phyloP scores from a whole-genome alignment of 2,888 invertebrate species.

The Antheraea yamamai region DNA sequence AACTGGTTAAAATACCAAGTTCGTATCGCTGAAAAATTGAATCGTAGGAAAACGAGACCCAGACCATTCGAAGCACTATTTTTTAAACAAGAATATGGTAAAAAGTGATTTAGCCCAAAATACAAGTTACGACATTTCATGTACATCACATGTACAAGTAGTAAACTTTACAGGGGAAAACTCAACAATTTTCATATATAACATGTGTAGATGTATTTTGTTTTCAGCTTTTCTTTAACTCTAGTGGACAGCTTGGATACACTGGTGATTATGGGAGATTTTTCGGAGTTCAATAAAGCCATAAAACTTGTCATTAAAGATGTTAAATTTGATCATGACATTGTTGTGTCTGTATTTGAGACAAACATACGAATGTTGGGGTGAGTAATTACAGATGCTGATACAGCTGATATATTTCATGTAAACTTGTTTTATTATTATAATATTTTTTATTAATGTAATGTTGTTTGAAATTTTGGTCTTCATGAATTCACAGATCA shows the following conservation, averaged over 20 bases:
- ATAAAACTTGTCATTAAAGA: constrained; percentile 92
- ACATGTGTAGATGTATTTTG: constrained; percentile 22
- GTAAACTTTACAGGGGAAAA: neutral
- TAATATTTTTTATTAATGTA: neutral
- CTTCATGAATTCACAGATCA: neutral
- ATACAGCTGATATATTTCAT: neutral
- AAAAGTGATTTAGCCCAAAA: too few relatives aligned
- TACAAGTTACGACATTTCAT: too few relatives aligned
- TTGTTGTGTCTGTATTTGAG: constrained; percentile 98
- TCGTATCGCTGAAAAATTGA: too few relatives aligned
- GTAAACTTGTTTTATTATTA: neutral
- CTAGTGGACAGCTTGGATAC: constrained; percentile 97
- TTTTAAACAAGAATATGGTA: too few relatives aligned
- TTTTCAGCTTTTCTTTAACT: constrained; percentile 96
- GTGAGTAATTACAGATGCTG: constrained; percentile 75
- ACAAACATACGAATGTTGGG: constrained; percentile 99
- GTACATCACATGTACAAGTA: neutral
- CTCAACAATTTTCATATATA: neutral
- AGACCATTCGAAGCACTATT: too few relatives aligned
- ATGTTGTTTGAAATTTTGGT: neutral
- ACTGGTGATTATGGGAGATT: constrained; percentile 94
- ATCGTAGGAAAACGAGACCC: too few relatives aligned
- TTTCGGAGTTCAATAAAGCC: constrained; percentile 95
- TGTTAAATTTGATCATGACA: constrained; percentile 95
- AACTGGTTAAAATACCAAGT: too few relatives aligned